A percentile compares a stretch with the other conserved stretches of the same genome.
Evolutionary conservation across 2,888 invertebrate genomes (phyloP).

Genomic region (Orchesellides sinensis): DNA sequence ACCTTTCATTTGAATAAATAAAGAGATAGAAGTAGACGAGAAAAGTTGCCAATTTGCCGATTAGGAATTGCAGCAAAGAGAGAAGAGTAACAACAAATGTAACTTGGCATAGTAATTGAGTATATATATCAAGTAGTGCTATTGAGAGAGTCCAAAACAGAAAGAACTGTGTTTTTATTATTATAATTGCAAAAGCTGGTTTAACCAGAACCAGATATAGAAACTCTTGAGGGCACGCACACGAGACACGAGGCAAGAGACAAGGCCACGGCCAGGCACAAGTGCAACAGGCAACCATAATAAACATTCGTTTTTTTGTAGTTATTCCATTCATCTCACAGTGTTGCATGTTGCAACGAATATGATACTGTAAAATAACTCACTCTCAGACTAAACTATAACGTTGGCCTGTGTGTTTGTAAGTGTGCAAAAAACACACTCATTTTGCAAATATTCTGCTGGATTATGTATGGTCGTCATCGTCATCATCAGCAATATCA

Average conservation of each 20-base stretch:
- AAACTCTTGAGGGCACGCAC: constrained; percentile 29
- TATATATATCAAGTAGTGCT: too few species aligned
- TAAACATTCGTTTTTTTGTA: constrained; percentile 3
- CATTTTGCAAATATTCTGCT: too few species aligned
- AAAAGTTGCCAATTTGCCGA: neutral
- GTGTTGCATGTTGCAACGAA: too few species aligned
- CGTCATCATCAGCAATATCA: too few species aligned
- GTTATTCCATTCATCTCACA: neutral
- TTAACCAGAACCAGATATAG: constrained; percentile 4
- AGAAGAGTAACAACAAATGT: neutral
- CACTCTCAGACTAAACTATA: too few species aligned
- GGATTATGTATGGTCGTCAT: too few species aligned
- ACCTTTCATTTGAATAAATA: too few species aligned
- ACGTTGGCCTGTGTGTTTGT: too few species aligned
- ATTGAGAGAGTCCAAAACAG: neutral
- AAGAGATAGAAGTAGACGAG: too few species aligned
- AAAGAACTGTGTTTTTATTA: neutral
- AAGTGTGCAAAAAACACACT: too few species aligned
- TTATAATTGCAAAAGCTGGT: neutral
- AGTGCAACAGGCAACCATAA: constrained; percentile 12
- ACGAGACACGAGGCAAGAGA: constrained; percentile 43
- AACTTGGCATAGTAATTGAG: too few species aligned
- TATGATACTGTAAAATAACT: neutral
- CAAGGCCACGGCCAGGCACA: constrained; percentile 43
- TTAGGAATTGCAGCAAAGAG: neutral